Conservation (phyloP, 1,140 invertebrate species). For the Marisa cornuarietis region DNA sequence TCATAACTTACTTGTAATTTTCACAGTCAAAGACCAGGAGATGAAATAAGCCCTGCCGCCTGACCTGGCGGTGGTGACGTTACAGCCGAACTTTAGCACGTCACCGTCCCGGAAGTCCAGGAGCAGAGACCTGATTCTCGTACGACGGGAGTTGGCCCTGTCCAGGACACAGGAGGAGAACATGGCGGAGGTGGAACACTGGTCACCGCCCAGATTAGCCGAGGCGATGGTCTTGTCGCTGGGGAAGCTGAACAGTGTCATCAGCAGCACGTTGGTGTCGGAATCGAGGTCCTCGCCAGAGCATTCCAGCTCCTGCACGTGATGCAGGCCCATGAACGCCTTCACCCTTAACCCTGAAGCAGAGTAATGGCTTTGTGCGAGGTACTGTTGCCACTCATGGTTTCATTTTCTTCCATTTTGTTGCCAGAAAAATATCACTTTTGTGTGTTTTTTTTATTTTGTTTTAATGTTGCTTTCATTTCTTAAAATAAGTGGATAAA, state of each 20-base stretch:
- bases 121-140: conserved; percentile 6
- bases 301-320: conserved; percentile 10
- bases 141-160: conserved; percentile 1
- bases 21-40: conserved; percentile 5
- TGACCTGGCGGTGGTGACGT: conserved; percentile 6
- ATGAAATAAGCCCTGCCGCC: neutral
- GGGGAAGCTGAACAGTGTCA: conserved; percentile 12
- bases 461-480: no score
- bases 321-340: neutral
- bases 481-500: no score
- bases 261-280: conserved; percentile 11
- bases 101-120: conserved; percentile 2
- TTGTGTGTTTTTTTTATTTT: no score
- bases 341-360: conserved; percentile 4
- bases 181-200: conserved; percentile 9
- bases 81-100: conserved; percentile 1
- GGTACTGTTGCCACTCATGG: no score
- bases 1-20: conserved; percentile 8
- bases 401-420: no score
- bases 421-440: no score
- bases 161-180: conserved; percentile 10
- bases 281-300: conserved; percentile 6
- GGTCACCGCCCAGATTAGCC: neutral
- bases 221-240: conserved; percentile 5
- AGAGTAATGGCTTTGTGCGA: neutral